Evolutionary conservation across 2,113 vertebrate genomes (phyloP), one percentile per base, ranked within the genome.

Genomic region (Pollachius pollachius): DNA sequence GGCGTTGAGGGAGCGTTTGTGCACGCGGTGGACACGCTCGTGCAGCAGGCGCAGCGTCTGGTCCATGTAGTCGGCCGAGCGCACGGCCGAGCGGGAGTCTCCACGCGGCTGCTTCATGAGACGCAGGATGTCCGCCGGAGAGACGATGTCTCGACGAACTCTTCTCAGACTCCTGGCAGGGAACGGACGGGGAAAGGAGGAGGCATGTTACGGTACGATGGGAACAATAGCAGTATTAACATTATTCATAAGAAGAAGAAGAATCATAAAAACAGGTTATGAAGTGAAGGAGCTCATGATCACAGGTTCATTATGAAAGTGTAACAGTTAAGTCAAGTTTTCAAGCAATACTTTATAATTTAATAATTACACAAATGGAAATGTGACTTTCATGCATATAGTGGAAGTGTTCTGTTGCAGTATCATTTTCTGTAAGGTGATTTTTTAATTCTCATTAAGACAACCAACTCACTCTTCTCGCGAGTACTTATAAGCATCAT

Each of bases 101-200:
- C 81, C 90, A 17, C 91, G 86, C 0, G 94, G 94, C 87, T 95
- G 95, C 85, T 95, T 97, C 81, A 96, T 85, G 15, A 93, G 93
- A 0, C 94, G 88, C 52, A 97, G 90, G 2, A 92, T 79, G 11
- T 96, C 93, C 16, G 88, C 80, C 23, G 95, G 93, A 11, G 71
- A 90, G 74, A 92, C 82, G 1, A 7, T 68, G 0, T 88, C 64
- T 0, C 18, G 88, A 62, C 81, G 89, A 62, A 97, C 90, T 19
- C 86, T 85, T 64, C 91, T 80, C 71, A 94, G 92, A 75, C 94
- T 93, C 86, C 96, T 98, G 82, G 15, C 71, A 56, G 41, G 54
- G 19, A 34, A 34, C 30, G 30, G 30, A 5, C 4, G 30, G 30
- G 30, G 23, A 23, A 23, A 23, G 23, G 23, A 23, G 4, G 30